Conservation (phyloP, 2,888 invertebrate genomes). For the Hydriomena furcata region DNA sequence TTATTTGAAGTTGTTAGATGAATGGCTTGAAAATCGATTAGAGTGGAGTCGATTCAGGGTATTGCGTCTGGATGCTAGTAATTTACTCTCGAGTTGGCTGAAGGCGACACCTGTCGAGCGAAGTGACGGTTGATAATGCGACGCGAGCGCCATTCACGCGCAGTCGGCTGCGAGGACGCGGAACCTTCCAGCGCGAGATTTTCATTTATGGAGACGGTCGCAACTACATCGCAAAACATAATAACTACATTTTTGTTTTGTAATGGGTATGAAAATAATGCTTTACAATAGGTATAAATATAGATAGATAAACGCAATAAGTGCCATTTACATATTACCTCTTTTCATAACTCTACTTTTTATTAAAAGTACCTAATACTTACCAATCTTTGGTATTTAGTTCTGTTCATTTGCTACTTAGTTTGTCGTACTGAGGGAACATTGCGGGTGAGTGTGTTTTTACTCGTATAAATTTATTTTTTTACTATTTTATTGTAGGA, state of each 20-base stretch:
- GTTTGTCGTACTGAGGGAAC: too few relatives aligned
- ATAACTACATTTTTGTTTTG: too few relatives aligned
- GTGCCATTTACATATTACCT: too few relatives aligned
- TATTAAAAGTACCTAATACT: too few relatives aligned
- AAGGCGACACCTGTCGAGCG: conserved; percentile 81
- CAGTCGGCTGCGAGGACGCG: conserved; percentile 62
- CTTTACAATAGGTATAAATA: too few relatives aligned
- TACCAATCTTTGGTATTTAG: too few relatives aligned
- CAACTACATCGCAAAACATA: not conserved
- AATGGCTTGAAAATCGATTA: conserved; percentile 77
- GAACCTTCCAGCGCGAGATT: conserved; percentile 32
- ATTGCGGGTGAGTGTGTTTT: too few relatives aligned
- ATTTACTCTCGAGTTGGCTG: conserved; percentile 82
- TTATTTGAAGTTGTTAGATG: conserved; percentile 49
- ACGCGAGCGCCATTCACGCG: conserved; percentile 75
- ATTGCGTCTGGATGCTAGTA: conserved; percentile 70
- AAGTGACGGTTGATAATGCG: conserved; percentile 81
- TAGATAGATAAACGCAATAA: too few relatives aligned
- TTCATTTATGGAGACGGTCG: conserved; percentile 1
- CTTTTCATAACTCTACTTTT: not conserved
- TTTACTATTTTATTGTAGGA: too few relatives aligned
- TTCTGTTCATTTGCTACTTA: too few relatives aligned
- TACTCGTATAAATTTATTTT: too few relatives aligned
- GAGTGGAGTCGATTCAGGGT: conserved; percentile 78
- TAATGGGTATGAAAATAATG: too few relatives aligned